Conservation (phyloP, 1,140 invertebrate genomes). For the Anoplolepis gracilipes region DNA sequence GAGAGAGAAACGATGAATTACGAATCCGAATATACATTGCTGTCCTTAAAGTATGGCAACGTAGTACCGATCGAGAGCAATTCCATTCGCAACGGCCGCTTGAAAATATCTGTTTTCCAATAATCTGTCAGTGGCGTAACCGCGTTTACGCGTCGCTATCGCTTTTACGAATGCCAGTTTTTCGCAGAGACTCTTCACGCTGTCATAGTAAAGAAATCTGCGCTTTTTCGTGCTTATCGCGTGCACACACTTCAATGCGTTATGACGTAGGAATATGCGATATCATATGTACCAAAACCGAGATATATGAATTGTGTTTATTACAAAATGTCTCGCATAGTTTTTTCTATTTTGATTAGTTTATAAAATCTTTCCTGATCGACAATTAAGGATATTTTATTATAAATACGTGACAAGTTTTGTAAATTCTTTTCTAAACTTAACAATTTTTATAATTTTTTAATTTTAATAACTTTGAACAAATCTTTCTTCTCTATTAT, state of each 20-base stretch:
- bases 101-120: conserved; percentile 55
- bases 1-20: conserved; percentile 23
- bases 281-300: background rate
- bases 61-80: conserved; percentile 21
- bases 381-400: background rate
- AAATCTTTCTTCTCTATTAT: background rate
- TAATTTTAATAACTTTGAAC: background rate
- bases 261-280: conserved; percentile 4
- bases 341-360: background rate
- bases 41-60: conserved; percentile 1
- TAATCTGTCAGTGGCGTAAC: conserved; percentile 44
- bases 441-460: too few species aligned
- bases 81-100: conserved; percentile 27
- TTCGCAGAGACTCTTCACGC: conserved; percentile 31
- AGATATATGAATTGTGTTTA: conserved; percentile 33
- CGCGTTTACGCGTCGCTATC: conserved; percentile 52
- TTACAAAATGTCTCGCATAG: background rate
- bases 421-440: background rate
- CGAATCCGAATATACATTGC: background rate
- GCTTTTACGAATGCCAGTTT: conserved; percentile 53
- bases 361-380: background rate
- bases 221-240: conserved; percentile 46
- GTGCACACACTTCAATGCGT: conserved; percentile 42
- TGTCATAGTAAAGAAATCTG: conserved; percentile 37
- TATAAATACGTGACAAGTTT: too few species aligned